Base-by-base conservation (phyloP, 92 coral and sea anemone genomes). In the Pocillopora meandrina region DNA sequence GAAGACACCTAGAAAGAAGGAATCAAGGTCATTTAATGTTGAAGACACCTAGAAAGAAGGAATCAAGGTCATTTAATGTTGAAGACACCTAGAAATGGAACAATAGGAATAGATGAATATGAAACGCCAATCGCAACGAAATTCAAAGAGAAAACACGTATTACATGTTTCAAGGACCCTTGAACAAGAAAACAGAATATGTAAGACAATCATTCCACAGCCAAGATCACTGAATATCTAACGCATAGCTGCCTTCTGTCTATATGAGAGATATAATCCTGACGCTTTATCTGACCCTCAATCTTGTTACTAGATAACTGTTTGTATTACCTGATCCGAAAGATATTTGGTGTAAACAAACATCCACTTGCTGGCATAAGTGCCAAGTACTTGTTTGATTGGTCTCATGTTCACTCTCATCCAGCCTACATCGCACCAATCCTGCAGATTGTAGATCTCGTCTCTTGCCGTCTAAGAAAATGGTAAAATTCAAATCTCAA, bases 331-430 rank as follows among this genome's bases (percentile, higher is more conserved):
- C 96, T 96, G 99, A 82, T 96, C 99, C 2, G 99, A 96, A 21
- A 96, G 95, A 69, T 96, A 91, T 84, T 95, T 96, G 59, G 99
- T 96, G 81, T 92, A 96, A 23, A 95, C 93, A 87, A 96, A 96
- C 99, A 96, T 96, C 99, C 99, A 96, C 83, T 96, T 96, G 97
- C 99, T 96, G 75, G 99, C 98, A 61, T 94, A 92, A 2, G 99
- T 94, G 19, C 98, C 95, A 58, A 96, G 85, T 6, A 96, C 99
- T 85, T 96, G 91, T 73, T 96, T 96, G 79, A 97, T 92, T 65
- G 99, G 99, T 21, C 92, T 85, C 98, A 96, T 94, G 95, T 96
- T 96, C 9, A 96, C 99, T 74, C 99, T 90, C 85, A 91, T 96
- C 95, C 98, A 96, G 3, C 99, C 99, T 26, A 96, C 94, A 80